Percentiles rank a stretch among this genome's conserved stretches.
phyloP scores from a whole-genome alignment of 2,888 invertebrate species.

The Atrina japonica region DNA sequence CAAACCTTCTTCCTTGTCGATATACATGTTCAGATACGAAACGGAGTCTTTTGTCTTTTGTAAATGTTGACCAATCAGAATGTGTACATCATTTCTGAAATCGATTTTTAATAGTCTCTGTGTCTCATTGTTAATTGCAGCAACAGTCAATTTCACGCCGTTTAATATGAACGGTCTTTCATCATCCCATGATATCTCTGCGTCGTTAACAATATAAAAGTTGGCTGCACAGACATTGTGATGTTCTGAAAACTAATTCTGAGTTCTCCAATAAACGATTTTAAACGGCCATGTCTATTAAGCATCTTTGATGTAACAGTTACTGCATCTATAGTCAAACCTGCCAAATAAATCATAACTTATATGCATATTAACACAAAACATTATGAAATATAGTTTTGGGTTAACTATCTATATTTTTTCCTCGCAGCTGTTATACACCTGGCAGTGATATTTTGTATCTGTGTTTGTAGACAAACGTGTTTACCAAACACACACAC shows the following conservation, averaged over 20 bases:
- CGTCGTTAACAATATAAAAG: constrained; percentile 13
- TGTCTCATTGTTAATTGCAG: neutral
- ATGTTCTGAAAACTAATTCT: constrained; percentile 1
- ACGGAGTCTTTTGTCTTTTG: neutral
- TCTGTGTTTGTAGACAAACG: no score
- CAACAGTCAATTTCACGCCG: neutral
- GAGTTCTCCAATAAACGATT: constrained; percentile 53
- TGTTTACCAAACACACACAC: no score
- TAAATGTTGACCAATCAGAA: constrained; percentile 17
- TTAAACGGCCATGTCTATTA: constrained; percentile 39
- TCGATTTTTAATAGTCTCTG: constrained; percentile 1
- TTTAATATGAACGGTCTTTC: constrained; percentile 7
- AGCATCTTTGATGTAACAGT: constrained; percentile 31
- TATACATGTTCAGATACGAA: constrained; percentile 33
- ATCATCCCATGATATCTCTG: constrained; percentile 26
- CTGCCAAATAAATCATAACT: constrained; percentile 36
- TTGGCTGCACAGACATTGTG: constrained; percentile 7
- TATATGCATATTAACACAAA: no score
- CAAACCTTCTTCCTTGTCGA: constrained; percentile 28
- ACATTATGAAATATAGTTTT: no score
- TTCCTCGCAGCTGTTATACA: no score
- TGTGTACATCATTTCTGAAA: constrained; percentile 10
- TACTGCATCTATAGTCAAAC: constrained; percentile 46
- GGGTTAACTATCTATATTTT: no score
- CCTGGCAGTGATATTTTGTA: no score